phyloP scores from a whole-genome alignment of 2,888 invertebrate species.

The Piscicola geometra region DNA sequence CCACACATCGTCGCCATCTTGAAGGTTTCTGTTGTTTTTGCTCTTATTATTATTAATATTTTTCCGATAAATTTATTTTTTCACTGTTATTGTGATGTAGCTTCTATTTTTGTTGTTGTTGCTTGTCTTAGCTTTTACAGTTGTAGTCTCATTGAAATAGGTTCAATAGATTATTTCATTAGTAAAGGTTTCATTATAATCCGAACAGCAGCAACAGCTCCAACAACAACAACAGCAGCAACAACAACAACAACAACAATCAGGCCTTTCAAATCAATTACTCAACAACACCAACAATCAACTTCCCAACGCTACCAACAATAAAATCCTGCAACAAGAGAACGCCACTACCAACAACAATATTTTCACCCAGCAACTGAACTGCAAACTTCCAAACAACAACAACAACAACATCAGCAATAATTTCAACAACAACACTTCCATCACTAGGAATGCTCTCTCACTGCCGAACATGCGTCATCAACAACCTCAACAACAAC shows the following conservation, averaged over 20 bases:
- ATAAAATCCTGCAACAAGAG: neutral
- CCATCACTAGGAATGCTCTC: neutral
- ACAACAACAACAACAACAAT: constrained; percentile 21
- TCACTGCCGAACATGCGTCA: neutral
- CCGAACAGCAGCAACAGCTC: constrained; percentile 22
- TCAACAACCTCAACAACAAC: constrained; percentile 12
- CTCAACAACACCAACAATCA: neutral
- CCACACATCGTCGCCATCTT: neutral
- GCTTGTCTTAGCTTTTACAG: neutral
- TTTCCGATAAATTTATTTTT: neutral
- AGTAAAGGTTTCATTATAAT: no score
- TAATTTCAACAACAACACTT: constrained; percentile 22
- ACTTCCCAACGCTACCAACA: constrained; percentile 12
- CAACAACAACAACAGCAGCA: constrained; percentile 26
- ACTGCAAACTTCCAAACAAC: neutral
- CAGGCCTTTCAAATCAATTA: neutral
- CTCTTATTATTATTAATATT: no score
- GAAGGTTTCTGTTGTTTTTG: neutral
- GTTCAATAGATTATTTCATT: no score
- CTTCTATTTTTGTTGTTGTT: neutral
- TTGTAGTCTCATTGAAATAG: neutral
- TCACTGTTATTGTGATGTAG: neutral
- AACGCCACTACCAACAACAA: constrained; percentile 12
- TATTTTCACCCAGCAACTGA: no score
- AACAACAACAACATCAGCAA: constrained; percentile 19